Evolutionary conservation across 2,113 vertebrate species (phyloP).

Genomic region (Abramis brama): DNA sequence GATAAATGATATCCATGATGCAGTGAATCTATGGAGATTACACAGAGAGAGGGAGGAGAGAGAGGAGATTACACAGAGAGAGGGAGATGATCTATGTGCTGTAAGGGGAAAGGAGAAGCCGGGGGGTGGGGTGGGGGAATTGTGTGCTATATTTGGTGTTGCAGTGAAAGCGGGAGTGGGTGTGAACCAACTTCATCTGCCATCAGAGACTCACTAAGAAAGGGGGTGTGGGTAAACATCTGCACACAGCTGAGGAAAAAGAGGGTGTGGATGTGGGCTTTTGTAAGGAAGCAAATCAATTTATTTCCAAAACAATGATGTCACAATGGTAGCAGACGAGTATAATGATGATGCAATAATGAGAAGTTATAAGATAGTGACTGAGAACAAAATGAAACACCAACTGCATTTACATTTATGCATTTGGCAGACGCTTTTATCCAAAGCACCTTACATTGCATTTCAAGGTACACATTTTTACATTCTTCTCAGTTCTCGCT

Average conservation of each 20-base stretch:
- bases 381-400: too few species aligned
- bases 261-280: not conserved
- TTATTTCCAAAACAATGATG: constrained; percentile 7
- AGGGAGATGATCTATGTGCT: constrained; percentile 44
- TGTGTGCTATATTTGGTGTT: constrained; percentile 56
- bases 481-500: too few species aligned
- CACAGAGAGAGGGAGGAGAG: not conserved
- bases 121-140: constrained; percentile 4
- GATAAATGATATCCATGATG: constrained; percentile 29
- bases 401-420: too few species aligned
- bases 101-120: constrained; percentile 5
- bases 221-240: constrained; percentile 12
- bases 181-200: constrained; percentile 25
- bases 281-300: not conserved
- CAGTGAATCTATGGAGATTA: constrained; percentile 38
- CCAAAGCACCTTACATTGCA: too few species aligned
- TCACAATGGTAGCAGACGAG: not conserved
- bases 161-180: constrained; percentile 44
- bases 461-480: too few species aligned
- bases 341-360: not conserved
- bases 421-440: too few species aligned
- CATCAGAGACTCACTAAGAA: constrained; percentile 13
- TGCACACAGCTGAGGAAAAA: constrained; percentile 28
- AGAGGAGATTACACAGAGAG: constrained; percentile 22
- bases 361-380: not conserved